Percentiles rank a stretch among this genome's conserved stretches.
Conservation (phyloP, 2,888 invertebrate genomes). For the Liopterus haemorrhoidalis region DNA sequence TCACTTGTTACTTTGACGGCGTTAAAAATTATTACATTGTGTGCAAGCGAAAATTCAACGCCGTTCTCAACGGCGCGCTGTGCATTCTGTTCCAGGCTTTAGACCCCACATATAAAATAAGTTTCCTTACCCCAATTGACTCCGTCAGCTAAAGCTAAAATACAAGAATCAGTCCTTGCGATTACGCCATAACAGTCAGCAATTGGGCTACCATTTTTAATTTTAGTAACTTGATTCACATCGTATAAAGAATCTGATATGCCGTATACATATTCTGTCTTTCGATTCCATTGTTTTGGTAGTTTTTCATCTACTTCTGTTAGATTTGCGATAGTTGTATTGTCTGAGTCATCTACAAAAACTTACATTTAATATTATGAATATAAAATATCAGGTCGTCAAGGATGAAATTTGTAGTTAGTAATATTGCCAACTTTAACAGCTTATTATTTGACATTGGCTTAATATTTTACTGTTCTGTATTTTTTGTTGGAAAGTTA, state of each 20-base stretch:
- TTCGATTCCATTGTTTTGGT: constrained; percentile 53
- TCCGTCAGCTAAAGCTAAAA: constrained; percentile 79
- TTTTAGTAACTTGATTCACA: constrained; percentile 68
- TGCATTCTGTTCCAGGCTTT: constrained; percentile 1
- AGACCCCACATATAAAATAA: not conserved
- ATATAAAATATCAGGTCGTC: no score
- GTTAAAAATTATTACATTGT: no score
- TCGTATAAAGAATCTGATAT: constrained; percentile 76
- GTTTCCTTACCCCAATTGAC: constrained; percentile 76
- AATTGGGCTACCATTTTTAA: constrained; percentile 70
- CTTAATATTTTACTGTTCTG: no score
- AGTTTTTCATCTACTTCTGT: constrained; percentile 35
- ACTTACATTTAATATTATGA: constrained; percentile 5
- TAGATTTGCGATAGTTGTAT: constrained; percentile 8
- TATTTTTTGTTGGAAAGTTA: no score
- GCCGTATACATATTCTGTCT: constrained; percentile 58
- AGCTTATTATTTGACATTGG: no score
- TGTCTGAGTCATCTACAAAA: constrained; percentile 11
- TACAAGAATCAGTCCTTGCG: constrained; percentile 63
- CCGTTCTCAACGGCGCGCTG: no score
- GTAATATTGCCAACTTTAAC: no score
- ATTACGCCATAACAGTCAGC: constrained; percentile 82
- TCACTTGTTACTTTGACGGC: no score
- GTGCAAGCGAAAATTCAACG: no score
- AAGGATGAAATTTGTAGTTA: no score